A percentile compares a stretch with the other conserved stretches of the same genome.
Conservation (phyloP, 2,888 invertebrate species). For the Eretmocerus hayati region DNA sequence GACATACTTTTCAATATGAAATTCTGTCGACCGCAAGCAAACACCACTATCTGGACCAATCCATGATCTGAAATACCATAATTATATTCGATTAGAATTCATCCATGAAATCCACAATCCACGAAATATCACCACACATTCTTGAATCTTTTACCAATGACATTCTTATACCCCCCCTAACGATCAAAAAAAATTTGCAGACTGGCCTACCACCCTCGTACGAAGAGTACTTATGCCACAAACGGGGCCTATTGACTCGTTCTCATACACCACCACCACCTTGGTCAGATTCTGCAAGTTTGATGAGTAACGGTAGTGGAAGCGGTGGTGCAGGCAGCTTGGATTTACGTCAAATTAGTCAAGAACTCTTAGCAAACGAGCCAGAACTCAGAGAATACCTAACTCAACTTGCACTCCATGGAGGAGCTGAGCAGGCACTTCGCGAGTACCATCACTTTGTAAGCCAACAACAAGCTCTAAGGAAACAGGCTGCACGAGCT, state of each 20-base stretch:
- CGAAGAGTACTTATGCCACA: conserved; percentile 42
- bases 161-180: neutral
- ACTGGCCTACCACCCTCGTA: conserved; percentile 44
- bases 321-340: neutral
- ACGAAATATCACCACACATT: too few species aligned
- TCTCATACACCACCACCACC: conserved; percentile 45
- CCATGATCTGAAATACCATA: too few species aligned
- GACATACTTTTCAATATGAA: too few species aligned
- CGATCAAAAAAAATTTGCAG: conserved; percentile 25
- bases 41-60: too few species aligned
- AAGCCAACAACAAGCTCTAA: conserved; percentile 32
- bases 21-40: too few species aligned
- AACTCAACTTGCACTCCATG: conserved; percentile 30
- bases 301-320: conserved; percentile 13
- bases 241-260: conserved; percentile 40
- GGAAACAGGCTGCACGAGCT: conserved; percentile 33
- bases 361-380: conserved; percentile 35
- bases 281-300: conserved; percentile 38
- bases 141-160: too few species aligned
- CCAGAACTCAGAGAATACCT: conserved; percentile 39
- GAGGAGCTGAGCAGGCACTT: conserved; percentile 26
- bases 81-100: too few species aligned
- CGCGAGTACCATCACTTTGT: conserved; percentile 29
- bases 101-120: too few species aligned
- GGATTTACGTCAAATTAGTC: conserved; percentile 31